Conservation (phyloP, 1,140 invertebrate species). For the Penaeus vannamei region DNA sequence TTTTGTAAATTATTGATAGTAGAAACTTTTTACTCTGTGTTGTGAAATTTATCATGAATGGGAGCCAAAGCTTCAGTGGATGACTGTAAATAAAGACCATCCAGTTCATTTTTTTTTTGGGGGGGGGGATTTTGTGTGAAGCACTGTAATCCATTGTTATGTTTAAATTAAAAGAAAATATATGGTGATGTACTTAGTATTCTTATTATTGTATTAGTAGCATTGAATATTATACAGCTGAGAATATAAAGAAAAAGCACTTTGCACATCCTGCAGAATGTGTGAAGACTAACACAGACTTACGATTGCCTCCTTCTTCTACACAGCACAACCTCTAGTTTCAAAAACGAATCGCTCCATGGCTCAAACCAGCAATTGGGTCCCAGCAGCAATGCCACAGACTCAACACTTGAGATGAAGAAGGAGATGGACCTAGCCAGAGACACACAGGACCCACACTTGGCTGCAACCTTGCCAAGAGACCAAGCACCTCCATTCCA, state of each 20-base stretch:
- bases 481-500: conserved; percentile 51
- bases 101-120: too few relatives aligned
- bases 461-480: conserved; percentile 53
- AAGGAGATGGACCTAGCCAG: conserved; percentile 35
- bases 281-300: background rate
- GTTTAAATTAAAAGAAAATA: background rate
- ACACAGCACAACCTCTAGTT: conserved; percentile 51
- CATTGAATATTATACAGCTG: background rate
- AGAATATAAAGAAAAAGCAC: background rate
- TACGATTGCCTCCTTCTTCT: background rate
- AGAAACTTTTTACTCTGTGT: too few relatives aligned
- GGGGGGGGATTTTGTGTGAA: too few relatives aligned
- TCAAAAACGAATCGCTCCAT: conserved; percentile 39
- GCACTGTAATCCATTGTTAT: too few relatives aligned
- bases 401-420: conserved; percentile 58
- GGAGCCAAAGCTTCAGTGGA: too few relatives aligned
- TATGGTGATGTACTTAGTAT: background rate
- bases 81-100: too few relatives aligned
- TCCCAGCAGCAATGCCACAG: conserved; percentile 45
- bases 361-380: conserved; percentile 44
- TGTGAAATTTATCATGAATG: too few relatives aligned
- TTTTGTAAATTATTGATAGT: too few relatives aligned
- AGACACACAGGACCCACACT: conserved; percentile 45
- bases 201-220: background rate
- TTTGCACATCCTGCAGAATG: background rate